A percentile compares a stretch with the other conserved stretches of the same genome.
These are phyloP conservation scores for Drosophila arizonae DNA, from an alignment of 1,140 invertebrate species.

Conservation along the genomic window DNA sequence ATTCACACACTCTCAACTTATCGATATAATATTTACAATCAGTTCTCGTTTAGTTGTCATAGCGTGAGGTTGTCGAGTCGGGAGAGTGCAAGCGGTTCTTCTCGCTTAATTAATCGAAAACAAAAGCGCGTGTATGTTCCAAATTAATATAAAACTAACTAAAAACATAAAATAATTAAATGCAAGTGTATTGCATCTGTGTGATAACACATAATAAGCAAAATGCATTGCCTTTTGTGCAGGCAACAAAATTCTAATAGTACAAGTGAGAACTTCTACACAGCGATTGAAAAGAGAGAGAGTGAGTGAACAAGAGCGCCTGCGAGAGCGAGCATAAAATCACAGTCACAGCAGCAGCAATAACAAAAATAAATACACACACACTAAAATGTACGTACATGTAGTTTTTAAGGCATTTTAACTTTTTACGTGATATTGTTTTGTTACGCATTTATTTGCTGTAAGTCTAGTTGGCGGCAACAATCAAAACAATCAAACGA, in stretches of 20 bases:
- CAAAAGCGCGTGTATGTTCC: slow-evolving; percentile 48
- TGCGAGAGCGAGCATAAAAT: slow-evolving; percentile 64
- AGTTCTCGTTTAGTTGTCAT: slow-evolving; percentile 43
- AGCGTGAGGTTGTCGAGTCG: slow-evolving; percentile 19
- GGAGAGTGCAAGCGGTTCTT: slow-evolving; percentile 15
- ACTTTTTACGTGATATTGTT: slow-evolving; percentile 22
- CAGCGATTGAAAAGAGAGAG: slow-evolving; percentile 31
- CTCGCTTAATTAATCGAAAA: slow-evolving; percentile 55
- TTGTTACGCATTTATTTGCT: slow-evolving; percentile 32
- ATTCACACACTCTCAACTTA: slow-evolving; percentile 10
- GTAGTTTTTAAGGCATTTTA: slow-evolving; percentile 31
- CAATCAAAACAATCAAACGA: slow-evolving; percentile 46
- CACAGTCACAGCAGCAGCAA: slow-evolving; percentile 59
- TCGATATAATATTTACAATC: slow-evolving; percentile 34
- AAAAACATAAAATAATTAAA: slow-evolving; percentile 17
- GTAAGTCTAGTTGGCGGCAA: slow-evolving; percentile 19
- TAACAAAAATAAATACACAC: slow-evolving; percentile 69
- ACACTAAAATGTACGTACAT: slow-evolving; percentile 55
- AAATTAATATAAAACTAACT: slow-evolving; percentile 41
- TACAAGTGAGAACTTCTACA: slow-evolving; percentile 29
- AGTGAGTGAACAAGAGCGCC: slow-evolving; percentile 29
- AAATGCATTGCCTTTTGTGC: slow-evolving; percentile 11
- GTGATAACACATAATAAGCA: slow-evolving; percentile 26
- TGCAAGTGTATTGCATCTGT: slow-evolving; percentile 16
- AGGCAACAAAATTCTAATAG: slow-evolving; percentile 40